Evolutionary conservation across 2,888 invertebrate species (phyloP), one percentile per base, ranked within the genome.

Genomic region (Linnaemya tessellans): DNA sequence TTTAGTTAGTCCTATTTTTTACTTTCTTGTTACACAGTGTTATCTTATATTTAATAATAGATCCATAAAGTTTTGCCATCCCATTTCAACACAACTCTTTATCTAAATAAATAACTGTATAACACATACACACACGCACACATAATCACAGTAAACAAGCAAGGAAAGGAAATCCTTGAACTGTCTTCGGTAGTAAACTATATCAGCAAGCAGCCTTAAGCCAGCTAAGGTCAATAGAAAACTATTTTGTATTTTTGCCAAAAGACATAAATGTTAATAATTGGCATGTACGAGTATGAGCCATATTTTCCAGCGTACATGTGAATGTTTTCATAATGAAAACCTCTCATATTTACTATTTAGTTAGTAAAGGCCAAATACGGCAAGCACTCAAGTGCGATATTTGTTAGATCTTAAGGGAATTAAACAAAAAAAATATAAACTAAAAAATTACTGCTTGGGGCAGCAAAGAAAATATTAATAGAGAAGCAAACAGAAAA

Each of bases 331-430:
- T 13, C 4, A 18, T 67, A 25, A 18, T 67, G 22, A 25, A 22
- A 74, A 30, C 38, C 43, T 58, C 38, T 79, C 56, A 46, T 80
- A 80, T 73, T 65, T 80, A 41, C 58, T 73, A 49, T 58, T 58
- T 25, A 11, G 25, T 46, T 49, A 46, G 22, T 54, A 82, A 79
- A 80, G 68, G 74, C 78, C 83, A 87, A 84, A 80, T 81, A 75
- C 78, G 43, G 68, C n/a, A 83, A 56, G 80, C 80, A 85, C 43
- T 85, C 83, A 83, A 80, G 87, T 84, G 74, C 64, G 70, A 79
- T 87, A 83, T 85, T 80, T 84, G 79, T 75, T 82, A 82, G 46
- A 82, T 80, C 75, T 82, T 56, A 51, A 73, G 75, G 60, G 80
- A 67, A 60, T 77, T 30, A 58, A 15, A 73, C 25, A 30, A 10